These are phyloP conservation scores for Megaptera novaeangliae DNA, from an alignment of 2,113 vertebrate genomes.

Conservation along the genomic window DNA sequence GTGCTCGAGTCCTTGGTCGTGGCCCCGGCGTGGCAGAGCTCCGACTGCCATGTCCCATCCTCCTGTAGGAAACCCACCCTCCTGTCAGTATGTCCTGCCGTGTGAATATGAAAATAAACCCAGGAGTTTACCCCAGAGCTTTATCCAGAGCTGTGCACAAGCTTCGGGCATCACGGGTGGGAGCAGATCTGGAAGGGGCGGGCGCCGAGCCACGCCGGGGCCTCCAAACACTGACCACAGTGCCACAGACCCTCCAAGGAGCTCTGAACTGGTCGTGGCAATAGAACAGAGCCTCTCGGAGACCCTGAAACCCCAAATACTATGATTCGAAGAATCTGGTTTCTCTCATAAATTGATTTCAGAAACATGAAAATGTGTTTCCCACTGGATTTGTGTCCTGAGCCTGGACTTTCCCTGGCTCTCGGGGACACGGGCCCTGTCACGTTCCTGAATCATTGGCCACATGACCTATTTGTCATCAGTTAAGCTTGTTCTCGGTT, in stretches of 20 bases:
- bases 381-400: not conserved
- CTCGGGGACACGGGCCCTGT: rapidly evolving
- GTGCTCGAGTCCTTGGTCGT: rapidly evolving
- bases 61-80: not conserved
- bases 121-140: not conserved
- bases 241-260: rapidly evolving
- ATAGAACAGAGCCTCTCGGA: not conserved
- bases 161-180: too few species aligned
- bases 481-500: not conserved
- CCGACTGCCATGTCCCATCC: not conserved
- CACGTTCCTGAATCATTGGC: not conserved
- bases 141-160: not conserved
- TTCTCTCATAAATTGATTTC: not conserved
- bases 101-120: not conserved
- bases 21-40: not conserved
- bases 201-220: not conserved
- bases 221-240: rapidly evolving
- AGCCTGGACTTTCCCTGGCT: too few species aligned
- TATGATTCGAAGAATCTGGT: not conserved
- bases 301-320: not conserved
- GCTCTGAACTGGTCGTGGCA: not conserved
- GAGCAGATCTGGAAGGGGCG: not conserved
- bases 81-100: not conserved
- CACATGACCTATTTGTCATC: not conserved
- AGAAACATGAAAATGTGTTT: not conserved